Conservation (phyloP, 2,888 invertebrate species). For the Yponomeuta cagnagella region DNA sequence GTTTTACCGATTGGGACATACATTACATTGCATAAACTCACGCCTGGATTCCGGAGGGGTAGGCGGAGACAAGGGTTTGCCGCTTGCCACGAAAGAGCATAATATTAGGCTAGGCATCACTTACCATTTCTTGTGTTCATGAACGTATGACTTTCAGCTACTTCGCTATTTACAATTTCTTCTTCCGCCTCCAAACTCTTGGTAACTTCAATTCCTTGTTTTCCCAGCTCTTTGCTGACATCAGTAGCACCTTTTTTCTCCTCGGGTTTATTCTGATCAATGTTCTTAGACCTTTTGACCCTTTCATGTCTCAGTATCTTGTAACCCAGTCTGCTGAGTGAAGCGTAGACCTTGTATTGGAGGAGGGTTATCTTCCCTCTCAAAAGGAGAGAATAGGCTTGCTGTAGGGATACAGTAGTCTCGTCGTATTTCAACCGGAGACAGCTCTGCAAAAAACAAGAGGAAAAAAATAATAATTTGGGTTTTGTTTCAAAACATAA, state of each 20-base stretch:
- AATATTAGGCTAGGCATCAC: neutral
- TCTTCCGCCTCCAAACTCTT: slow-evolving; percentile 5
- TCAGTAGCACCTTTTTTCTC: neutral
- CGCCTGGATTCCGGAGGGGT: no score
- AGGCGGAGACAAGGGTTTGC: no score
- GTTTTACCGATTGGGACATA: no score
- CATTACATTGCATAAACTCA: no score
- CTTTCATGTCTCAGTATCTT: slow-evolving; percentile 64
- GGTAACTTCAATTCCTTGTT: neutral
- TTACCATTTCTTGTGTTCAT: neutral
- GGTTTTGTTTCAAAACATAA: no score
- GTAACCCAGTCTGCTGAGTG: slow-evolving; percentile 74
- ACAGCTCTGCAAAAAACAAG: slow-evolving; percentile 71
- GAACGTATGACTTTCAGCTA: neutral
- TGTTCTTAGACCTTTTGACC: neutral
- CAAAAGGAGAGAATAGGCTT: slow-evolving; percentile 76
- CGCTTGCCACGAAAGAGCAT: no score
- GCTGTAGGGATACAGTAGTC: slow-evolving; percentile 78
- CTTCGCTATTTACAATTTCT: neutral
- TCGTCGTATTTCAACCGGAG: slow-evolving; percentile 75
- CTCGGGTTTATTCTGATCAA: neutral
- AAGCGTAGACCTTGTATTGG: slow-evolving; percentile 77
- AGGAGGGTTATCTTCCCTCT: slow-evolving; percentile 45
- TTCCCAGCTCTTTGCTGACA: neutral
- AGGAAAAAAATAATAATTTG: neutral